A percentile compares a stretch with the other conserved stretches of the same genome.
Conservation (phyloP, 2,888 invertebrate species). For the Norana najaformis region DNA sequence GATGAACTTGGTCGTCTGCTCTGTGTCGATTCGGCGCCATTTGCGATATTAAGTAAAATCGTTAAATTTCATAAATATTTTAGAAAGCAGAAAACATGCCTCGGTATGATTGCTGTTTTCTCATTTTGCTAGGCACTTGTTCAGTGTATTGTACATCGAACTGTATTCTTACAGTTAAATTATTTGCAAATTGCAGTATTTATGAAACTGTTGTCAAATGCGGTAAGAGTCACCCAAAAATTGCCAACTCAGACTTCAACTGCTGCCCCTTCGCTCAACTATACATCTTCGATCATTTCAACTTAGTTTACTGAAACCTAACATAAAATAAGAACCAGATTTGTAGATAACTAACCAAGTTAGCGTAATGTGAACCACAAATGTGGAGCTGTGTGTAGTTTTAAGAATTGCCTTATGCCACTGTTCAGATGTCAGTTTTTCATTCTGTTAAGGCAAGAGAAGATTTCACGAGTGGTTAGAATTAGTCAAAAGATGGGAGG, state of each 20-base stretch:
- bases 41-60: background rate
- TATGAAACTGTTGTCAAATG: background rate
- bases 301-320: too few species aligned
- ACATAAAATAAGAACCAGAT: too few species aligned
- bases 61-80: background rate
- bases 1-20: background rate
- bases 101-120: background rate
- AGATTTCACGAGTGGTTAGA: conserved; percentile 14
- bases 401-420: background rate
- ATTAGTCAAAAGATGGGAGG: conserved; percentile 6
- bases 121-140: background rate
- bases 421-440: background rate
- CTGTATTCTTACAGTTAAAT: background rate
- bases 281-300: too few species aligned
- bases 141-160: background rate
- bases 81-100: background rate
- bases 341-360: too few species aligned
- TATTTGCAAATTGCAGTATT: background rate
- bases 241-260: too few species aligned
- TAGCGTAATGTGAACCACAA: background rate
- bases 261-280: too few species aligned
- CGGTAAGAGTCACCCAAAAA: background rate
- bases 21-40: background rate
- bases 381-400: background rate
- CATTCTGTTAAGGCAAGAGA: conserved; percentile 9